Percentiles rank a stretch among this genome's conserved stretches.
Conservation (phyloP, 2,113 vertebrate species). For the Anarrhichthys ocellatus region DNA sequence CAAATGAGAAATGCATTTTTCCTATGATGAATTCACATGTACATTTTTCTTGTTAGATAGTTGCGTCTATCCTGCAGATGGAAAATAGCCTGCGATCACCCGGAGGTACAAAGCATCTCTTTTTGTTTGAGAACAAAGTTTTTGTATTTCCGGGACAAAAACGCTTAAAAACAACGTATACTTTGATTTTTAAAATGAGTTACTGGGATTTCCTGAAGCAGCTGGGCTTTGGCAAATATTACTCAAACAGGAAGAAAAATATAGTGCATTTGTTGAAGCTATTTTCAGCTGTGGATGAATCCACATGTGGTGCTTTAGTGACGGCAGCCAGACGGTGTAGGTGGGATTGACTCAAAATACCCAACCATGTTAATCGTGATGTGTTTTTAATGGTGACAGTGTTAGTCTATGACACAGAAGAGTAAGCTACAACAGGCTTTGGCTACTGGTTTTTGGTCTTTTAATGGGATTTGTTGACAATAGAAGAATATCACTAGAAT, state of each 20-base stretch:
- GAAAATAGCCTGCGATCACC: background rate
- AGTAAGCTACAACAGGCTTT: background rate
- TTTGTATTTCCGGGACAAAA: background rate
- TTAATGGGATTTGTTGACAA: background rate
- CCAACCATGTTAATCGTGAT: background rate
- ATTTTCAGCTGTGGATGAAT: too few species aligned
- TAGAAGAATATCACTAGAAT: background rate
- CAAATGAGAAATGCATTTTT: background rate
- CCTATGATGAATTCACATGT: background rate
- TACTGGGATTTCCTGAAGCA: background rate
- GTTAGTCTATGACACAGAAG: background rate
- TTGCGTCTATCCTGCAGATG: background rate
- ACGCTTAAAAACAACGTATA: background rate
- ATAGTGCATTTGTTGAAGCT: background rate
- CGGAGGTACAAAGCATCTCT: background rate
- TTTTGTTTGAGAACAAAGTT: background rate
- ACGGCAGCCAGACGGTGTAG: background rate
- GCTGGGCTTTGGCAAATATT: background rate
- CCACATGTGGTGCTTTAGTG: too few species aligned
- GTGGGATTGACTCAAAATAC: background rate
- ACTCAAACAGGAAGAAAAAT: background rate
- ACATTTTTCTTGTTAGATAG: background rate
- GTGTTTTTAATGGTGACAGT: background rate
- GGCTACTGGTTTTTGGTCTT: background rate
- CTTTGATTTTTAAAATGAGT: background rate